These are phyloP conservation scores for Cerastoderma edule DNA, from an alignment of 2,888 invertebrate genomes.

Conservation along the genomic window DNA sequence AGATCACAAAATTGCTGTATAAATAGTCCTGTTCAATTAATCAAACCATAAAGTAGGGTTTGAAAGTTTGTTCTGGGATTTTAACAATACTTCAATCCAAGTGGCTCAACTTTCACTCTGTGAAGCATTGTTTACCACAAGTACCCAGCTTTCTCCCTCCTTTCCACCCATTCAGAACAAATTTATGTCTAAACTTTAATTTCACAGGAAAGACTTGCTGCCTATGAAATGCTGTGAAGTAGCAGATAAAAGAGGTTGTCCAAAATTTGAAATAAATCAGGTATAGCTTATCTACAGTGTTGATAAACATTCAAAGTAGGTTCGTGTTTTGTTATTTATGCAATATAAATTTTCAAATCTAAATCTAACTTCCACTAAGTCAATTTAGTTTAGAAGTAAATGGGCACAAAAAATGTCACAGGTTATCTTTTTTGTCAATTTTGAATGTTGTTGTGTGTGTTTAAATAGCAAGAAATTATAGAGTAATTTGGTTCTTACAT, in stretches of 20 bases:
- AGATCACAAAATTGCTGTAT: slow-evolving; percentile 12
- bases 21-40: slow-evolving; percentile 17
- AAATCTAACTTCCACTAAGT: too few relatives aligned
- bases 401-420: too few relatives aligned
- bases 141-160: slow-evolving; percentile 8
- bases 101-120: slow-evolving; percentile 14
- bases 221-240: slow-evolving; percentile 3
- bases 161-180: slow-evolving; percentile 17
- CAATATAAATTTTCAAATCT: too few relatives aligned
- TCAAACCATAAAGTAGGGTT: slow-evolving; percentile 22
- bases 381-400: too few relatives aligned
- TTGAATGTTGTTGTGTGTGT: too few relatives aligned
- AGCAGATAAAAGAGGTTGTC: neutral
- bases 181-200: slow-evolving; percentile 18
- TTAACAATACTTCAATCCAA: slow-evolving; percentile 11
- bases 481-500: too few relatives aligned
- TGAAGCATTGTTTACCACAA: slow-evolving; percentile 8
- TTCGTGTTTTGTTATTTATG: too few relatives aligned
- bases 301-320: neutral
- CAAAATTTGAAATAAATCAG: neutral
- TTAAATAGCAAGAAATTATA: too few relatives aligned
- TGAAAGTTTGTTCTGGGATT: slow-evolving; percentile 21
- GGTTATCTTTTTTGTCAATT: too few relatives aligned
- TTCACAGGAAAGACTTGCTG: neutral
- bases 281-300: neutral